Conservation (phyloP, 2,113 vertebrate genomes). For the Tricholaema leucomelas region DNA sequence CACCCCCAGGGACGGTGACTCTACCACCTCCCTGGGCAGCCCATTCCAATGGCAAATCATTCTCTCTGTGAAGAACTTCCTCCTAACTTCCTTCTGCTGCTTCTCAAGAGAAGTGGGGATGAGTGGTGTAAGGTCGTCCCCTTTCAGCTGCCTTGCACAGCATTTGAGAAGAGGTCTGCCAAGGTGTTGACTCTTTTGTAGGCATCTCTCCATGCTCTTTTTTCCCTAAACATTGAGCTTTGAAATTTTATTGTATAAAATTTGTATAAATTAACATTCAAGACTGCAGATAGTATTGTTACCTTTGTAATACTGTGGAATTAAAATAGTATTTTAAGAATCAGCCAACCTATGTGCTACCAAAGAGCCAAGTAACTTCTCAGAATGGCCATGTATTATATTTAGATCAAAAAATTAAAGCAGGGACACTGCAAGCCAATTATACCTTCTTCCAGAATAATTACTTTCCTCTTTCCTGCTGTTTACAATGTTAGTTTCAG, state of each 20-base stretch:
- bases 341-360: neutral
- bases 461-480: neutral
- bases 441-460: neutral
- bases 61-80: too few species aligned
- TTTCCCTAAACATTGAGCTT: neutral
- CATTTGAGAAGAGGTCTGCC: neutral
- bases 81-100: too few species aligned
- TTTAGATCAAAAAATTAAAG: neutral
- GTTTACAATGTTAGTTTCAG: fast-evolving
- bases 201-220: neutral
- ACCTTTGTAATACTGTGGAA: neutral
- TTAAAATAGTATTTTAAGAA: slow-evolving; percentile 6
- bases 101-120: neutral
- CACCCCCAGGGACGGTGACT: too few species aligned
- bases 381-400: neutral
- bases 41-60: too few species aligned
- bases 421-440: neutral
- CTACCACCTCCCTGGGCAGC: too few species aligned
- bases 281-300: neutral
- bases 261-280: neutral
- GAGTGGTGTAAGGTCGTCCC: neutral
- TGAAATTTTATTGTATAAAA: neutral
- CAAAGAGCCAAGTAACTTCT: slow-evolving; percentile 5
- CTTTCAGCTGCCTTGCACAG: neutral
- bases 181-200: neutral